Evolutionary conservation across 2,797 vertebrate genomes (phyloP), one percentile per base, ranked within the genome.

Genomic region (Merluccius polli): DNA sequence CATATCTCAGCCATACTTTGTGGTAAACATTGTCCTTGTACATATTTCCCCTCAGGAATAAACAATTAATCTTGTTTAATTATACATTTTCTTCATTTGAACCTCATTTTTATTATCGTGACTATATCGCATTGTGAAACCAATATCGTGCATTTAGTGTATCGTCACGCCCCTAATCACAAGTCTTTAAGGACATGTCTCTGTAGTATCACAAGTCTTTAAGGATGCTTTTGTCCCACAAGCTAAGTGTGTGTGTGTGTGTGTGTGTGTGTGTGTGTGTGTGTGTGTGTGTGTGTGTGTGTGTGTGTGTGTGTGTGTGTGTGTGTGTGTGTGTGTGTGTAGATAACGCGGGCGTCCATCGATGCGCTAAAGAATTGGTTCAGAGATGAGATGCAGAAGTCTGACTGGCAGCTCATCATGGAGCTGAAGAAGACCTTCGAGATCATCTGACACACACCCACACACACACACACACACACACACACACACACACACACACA

Each of bases 291-390:
- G 67, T 68, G 67, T 68, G 67, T 70, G 69, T 70, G 69, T 52
- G 32, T 72, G 38, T 44, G 36, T 72, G 32, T 70, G 31, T 70
- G 32, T 71, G 21, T 71, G 12, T 72, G n/a, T 79, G 32, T 36
- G 29, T 36, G 33, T 38, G 33, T 48, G 36, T 41, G 70, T 71
- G 70, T 38, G 72, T 73, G 29, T 63, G 32, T 90, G 0, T 94
- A 99, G 97, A 99, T 99, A 89, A 99, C 95, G 0, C 93, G 97
- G 69, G 95, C 96, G 75, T 99, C 98, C 84, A 99, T 98, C 1
- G 97, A 99, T 27, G 97, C 97, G 1, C 93, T 99, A 88, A 99
- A 99, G 92, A 96, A 97, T 93, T 99, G 97, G 97, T 99, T 99
- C 94, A 92, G 98, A 88, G 97, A 99, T 1, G 97, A 99, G 85